Evolutionary conservation across 1,140 invertebrate species (phyloP), one percentile per base, ranked within the genome.

Genomic region (Pygmarrhopalites habei): DNA sequence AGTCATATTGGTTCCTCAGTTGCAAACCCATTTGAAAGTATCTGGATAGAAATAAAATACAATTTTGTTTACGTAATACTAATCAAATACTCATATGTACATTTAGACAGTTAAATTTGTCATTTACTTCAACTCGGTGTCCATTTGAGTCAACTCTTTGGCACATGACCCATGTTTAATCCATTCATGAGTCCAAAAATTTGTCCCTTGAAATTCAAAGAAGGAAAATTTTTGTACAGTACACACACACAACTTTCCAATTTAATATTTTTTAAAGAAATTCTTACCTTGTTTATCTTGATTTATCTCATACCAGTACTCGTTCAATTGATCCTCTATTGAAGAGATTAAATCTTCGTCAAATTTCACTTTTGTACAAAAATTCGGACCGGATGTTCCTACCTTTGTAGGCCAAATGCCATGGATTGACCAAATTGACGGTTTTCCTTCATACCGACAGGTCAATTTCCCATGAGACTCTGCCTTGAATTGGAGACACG

Each of bases 121-220:
- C n/a, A n/a, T n/a, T n/a, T n/a, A n/a, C n/a, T n/a, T 68, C 10
- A 66, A 43, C 23, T 71, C 69, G 0, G 57, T 49, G 0, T 28
- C 44, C 58, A 71, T 66, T 12, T 41, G n/a, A 28, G 62, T 2
- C 1, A 66, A 39, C 44, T 65, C 25, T 29, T 51, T 60, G 35
- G 69, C 69, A 66, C 69, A 68, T 15, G 63, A 66, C 1, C 69
- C 69, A 55, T 70, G 66, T 52, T 68, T 68, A 4, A 30, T 29
- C 69, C 69, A 71, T 62, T 71, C 69, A 52, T 71, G 69, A n/a
- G 21, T 29, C 69, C 69, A 71, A 51, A 71, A 71, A 5, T 55
- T 21, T 23, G 28, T 62, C n/a, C n/a, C n/a, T n/a, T n/a, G n/a
- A n/a, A n/a, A n/a, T n/a, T n/a, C n/a, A n/a, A n/a, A n/a, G n/a